A percentile compares a stretch with the other conserved stretches of the same genome.
Evolutionary conservation across 1,140 invertebrate genomes (phyloP).

Genomic region (Rhyacophila brunnea): DNA sequence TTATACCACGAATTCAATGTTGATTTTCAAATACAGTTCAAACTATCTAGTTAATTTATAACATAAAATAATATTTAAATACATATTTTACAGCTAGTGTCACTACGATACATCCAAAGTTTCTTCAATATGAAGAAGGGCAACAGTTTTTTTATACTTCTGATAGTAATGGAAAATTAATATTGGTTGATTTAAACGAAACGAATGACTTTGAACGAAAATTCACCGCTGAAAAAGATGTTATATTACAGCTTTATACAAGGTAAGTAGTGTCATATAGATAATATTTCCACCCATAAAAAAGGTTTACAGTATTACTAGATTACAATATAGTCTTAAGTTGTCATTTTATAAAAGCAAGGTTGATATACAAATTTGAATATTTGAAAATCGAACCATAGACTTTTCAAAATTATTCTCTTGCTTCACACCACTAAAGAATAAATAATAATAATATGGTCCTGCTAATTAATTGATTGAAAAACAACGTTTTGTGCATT

Average conservation of each 20-base stretch:
- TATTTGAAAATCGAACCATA: no score
- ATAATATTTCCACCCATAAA: background rate
- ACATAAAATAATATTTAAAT: background rate
- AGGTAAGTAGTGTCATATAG: constrained; percentile 5
- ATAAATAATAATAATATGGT: no score
- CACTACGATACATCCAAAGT: background rate
- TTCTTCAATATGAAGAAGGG: constrained; percentile 6
- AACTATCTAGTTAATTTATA: background rate
- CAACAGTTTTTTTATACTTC: constrained; percentile 1
- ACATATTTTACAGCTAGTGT: background rate
- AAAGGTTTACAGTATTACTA: background rate
- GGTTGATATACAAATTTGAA: no score
- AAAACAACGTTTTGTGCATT: no score
- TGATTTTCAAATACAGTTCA: background rate
- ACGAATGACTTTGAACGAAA: background rate
- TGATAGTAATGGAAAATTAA: background rate
- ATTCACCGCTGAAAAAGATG: constrained; percentile 7
- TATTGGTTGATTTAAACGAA: constrained; percentile 2
- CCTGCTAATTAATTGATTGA: no score
- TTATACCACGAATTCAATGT: no score
- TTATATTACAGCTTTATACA: constrained; percentile 14
- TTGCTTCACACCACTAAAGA: no score
- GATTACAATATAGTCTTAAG: background rate
- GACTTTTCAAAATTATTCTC: no score
- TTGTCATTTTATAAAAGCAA: no score